phyloP scores from a whole-genome alignment of 1,140 invertebrate species.

The Euglossa dilemma region DNA sequence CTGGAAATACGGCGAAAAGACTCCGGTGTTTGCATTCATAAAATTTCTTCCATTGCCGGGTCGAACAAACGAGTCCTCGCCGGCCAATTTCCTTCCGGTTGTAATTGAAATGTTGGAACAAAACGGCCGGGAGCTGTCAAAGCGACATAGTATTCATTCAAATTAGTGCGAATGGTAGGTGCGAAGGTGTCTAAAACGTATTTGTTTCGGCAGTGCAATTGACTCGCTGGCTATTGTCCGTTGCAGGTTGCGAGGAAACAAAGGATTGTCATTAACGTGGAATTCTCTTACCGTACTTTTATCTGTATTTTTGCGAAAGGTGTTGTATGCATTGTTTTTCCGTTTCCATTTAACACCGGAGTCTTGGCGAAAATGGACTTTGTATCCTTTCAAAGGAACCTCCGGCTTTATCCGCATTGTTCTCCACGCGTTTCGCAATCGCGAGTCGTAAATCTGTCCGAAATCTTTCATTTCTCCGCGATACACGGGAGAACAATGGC shows the following conservation, averaged over 20 bases:
- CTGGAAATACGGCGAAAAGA: background rate
- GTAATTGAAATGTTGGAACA: background rate
- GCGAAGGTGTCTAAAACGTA: background rate
- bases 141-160: background rate
- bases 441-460: background rate
- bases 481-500: background rate
- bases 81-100: background rate
- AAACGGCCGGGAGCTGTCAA: background rate
- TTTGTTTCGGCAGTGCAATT: background rate
- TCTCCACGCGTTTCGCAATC: background rate
- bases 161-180: background rate
- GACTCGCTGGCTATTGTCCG: background rate
- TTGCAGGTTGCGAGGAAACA: no score
- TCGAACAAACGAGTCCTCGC: background rate
- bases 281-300: background rate
- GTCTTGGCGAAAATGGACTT: background rate
- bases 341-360: background rate
- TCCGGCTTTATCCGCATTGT: background rate
- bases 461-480: background rate
- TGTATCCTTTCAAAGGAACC: background rate
- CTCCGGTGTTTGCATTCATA: background rate
- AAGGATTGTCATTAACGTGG: slow-evolving; percentile 2
- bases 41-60: background rate
- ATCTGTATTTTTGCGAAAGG: slow-evolving; percentile 1
- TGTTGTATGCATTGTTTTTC: background rate